Base-by-base conservation (phyloP, 2,797 vertebrate species). In the Merluccius polli region DNA sequence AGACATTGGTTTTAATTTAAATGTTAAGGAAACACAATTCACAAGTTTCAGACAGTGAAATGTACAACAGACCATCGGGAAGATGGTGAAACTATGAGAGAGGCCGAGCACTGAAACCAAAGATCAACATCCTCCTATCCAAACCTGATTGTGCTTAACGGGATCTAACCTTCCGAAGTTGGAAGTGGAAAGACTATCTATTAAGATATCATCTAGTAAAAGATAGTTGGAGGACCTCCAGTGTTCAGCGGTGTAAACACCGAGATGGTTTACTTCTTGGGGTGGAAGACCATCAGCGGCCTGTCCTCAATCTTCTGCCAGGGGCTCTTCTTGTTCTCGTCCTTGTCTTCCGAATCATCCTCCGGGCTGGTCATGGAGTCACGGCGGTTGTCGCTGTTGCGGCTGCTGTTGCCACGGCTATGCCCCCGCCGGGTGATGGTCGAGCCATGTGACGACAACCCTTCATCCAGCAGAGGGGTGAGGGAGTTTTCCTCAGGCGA, bases 271-370 rank as follows among this genome's bases (percentile, higher is more conserved):
- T 88, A 94, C 94, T 97, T 98, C 92, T 97, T 98, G 80, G 97
- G 94, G 69, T 98, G 97, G 89, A 98, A 99, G 36, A 98, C 97
- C 96, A 98, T 98, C 32, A 98, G 94, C 11, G 97, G 97, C 76
- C 97, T 87, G 90, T 98, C 97, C 86, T 98, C 97, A 13, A 97
- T 94, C 87, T 96, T 95, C 92, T 99, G 97, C 97, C 97, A 99
- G 0, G 97, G 97, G 83, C 97, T 99, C 86, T 98, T 99, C 89
- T 97, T 97, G 92, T 98, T 97, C 18, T 95, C 96, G 13, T 96
- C 95, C 18, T 95, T 97, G 70, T 92, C 96, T 1, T 98, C 97
- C 0, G 92, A 91, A 4, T 96, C 95, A 4, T 99, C 97, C 82
- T 98, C 97, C 0, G 97, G 97, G 81, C 97, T 98, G 86, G 96